phyloP scores from a whole-genome alignment of 2,888 invertebrate species.

The Microchrysa polita region DNA sequence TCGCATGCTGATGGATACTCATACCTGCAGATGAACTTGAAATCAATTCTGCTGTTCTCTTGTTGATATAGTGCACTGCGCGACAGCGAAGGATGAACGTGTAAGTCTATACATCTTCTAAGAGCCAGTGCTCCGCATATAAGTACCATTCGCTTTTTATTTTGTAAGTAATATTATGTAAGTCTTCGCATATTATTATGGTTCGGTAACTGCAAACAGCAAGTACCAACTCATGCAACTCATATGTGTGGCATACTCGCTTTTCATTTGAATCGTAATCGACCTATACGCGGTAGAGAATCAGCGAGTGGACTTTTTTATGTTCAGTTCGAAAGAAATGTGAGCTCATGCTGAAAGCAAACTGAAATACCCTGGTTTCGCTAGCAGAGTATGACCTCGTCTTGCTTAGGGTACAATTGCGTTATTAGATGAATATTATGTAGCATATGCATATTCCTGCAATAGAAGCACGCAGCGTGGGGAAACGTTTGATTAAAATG shows the following conservation, averaged over 20 bases:
- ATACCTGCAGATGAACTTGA: slow-evolving; percentile 32
- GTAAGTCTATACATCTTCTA: slow-evolving; percentile 22
- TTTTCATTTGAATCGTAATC: neutral
- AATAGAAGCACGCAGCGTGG: too few relatives aligned
- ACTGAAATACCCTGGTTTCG: slow-evolving; percentile 19
- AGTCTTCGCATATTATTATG: slow-evolving; percentile 30
- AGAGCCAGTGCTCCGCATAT: slow-evolving; percentile 2
- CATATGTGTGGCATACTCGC: neutral
- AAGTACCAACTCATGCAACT: neutral
- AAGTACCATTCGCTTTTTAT: slow-evolving; percentile 12
- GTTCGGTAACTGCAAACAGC: slow-evolving; percentile 26
- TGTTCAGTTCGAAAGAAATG: neutral
- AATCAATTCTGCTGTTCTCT: slow-evolving; percentile 14
- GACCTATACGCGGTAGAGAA: neutral
- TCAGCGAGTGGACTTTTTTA: neutral
- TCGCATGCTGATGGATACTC: neutral
- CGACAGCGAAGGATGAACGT: slow-evolving; percentile 30
- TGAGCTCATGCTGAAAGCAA: slow-evolving; percentile 10
- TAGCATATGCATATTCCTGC: neutral
- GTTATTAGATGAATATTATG: neutral
- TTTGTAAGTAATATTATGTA: slow-evolving; percentile 35
- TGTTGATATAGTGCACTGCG: slow-evolving; percentile 16
- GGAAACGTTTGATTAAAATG: too few relatives aligned
- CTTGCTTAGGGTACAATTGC: slow-evolving; percentile 8
- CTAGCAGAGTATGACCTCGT: slow-evolving; percentile 14